Evolutionary conservation across 2,113 vertebrate species (phyloP).

Genomic region (Tenebrosternarchus preto): DNA sequence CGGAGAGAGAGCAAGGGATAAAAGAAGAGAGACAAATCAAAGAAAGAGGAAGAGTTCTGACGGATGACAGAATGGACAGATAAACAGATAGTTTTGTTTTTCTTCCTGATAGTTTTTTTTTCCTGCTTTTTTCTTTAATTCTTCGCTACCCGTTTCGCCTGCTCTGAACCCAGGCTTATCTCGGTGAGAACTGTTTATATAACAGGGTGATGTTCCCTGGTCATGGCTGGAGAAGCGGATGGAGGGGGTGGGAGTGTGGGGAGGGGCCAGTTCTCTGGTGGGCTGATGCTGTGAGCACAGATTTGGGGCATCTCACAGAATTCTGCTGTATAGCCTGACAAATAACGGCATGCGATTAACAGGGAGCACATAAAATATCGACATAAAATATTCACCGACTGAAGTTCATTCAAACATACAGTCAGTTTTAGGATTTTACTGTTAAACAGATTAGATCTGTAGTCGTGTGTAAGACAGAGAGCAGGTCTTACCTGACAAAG

Average conservation of each 20-base stretch:
- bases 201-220: not conserved
- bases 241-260: too few relatives aligned
- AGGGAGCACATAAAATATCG: not conserved
- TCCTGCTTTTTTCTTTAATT: too few relatives aligned
- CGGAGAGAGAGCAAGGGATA: slow-evolving; percentile 4
- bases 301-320: not conserved
- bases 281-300: not conserved
- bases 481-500: slow-evolving; percentile 36
- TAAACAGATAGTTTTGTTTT: not conserved
- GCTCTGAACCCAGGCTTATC: not conserved
- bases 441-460: not conserved
- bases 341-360: not conserved
- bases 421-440: not conserved
- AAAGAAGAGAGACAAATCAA: not conserved
- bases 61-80: not conserved
- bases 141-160: not conserved
- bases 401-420: not conserved
- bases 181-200: not conserved
- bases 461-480: not conserved
- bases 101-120: too few relatives aligned
- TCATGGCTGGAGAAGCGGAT: not conserved
- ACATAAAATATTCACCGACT: not conserved
- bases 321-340: not conserved
- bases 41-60: not conserved
- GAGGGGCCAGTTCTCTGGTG: not conserved